These are phyloP conservation scores for Nipponacmea schrenckii DNA, from an alignment of 2,888 invertebrate genomes.

Conservation along the genomic window DNA sequence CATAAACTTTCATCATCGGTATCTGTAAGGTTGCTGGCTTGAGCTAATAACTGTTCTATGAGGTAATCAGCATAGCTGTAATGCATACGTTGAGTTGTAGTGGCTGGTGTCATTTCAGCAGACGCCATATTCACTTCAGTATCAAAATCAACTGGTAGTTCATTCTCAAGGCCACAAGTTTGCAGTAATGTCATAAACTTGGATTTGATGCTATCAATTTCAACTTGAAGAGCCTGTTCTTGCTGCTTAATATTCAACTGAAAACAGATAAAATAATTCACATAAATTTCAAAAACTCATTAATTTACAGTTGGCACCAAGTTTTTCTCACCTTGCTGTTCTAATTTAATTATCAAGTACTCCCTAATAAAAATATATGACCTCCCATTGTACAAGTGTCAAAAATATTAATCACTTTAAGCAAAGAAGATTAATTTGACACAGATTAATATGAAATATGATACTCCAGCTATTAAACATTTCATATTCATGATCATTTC, in stretches of 20 bases:
- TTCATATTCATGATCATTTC: too few species aligned
- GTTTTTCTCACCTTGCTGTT: not conserved
- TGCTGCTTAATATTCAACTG: constrained; percentile 50
- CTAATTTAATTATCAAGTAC: constrained; percentile 12
- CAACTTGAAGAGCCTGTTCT: constrained; percentile 44
- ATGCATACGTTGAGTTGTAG: constrained; percentile 16
- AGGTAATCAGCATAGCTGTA: constrained; percentile 37
- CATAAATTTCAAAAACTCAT: not conserved
- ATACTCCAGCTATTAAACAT: too few species aligned
- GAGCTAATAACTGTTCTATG: constrained; percentile 35
- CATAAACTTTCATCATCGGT: constrained; percentile 17
- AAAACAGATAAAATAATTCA: constrained; percentile 22
- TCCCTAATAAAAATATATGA: not conserved
- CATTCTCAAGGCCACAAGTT: constrained; percentile 47
- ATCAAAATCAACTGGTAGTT: constrained; percentile 27
- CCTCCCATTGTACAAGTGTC: constrained; percentile 4
- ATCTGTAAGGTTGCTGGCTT: constrained; percentile 26
- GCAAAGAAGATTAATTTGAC: too few species aligned
- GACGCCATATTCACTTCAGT: constrained; percentile 22
- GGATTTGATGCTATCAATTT: constrained; percentile 49
- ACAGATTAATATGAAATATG: too few species aligned
- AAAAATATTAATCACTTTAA: too few species aligned
- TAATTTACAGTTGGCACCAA: not conserved
- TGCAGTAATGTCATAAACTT: constrained; percentile 50
- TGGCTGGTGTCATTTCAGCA: constrained; percentile 14